Evolutionary conservation across 2,888 invertebrate species (phyloP), one percentile per base, ranked within the genome.

Genomic region (Sinohyriopsis cumingii): DNA sequence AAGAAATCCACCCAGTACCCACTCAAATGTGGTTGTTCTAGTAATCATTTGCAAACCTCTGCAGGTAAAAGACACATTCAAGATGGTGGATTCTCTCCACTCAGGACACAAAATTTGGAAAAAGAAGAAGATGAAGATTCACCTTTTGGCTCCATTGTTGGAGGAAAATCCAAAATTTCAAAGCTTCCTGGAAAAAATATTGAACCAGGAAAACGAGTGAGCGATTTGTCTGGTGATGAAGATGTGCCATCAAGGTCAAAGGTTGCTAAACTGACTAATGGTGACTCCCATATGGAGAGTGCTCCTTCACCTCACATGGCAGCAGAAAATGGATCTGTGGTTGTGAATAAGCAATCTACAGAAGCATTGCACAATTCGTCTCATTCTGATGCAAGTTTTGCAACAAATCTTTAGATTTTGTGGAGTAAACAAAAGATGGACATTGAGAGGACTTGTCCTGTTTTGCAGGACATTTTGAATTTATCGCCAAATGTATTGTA

Each of bases 381-480:
- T 15, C 45, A 45, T 45, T 45, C 45, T 15, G 45, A 45, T 45
- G 45, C 3, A 45, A 45, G 45, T 45, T 45, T 45, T 45, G 15
- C 45, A 45, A 45, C 45, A 45, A 45, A 45, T 45, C 45, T 45
- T 15, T 45, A 45, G 45, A 45, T 45, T 45, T 12, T 3, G 45
- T 45, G 9, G 45, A 45, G 2, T 45, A 45, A 15, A 45, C 33
- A 33, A 45, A 45, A 45, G 15, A 15, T 45, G 3, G 45, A 45
- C 15, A 15, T 12, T 15, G 59, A 69, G 63, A 75, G 68, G 54
- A 76, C 68, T 56, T 80, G 78, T 68, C 80, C 80, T 19, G 76
- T 80, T 25, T 67, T 80, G 60, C 76, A 80, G 67, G 73, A 80
- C 59, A 80, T 80, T 78, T 68, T 80, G 68, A 78, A 80, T 33